Evolutionary conservation across 2,113 vertebrate species (phyloP), one percentile per base, ranked within the genome.

Genomic region (Geococcyx californianus): DNA sequence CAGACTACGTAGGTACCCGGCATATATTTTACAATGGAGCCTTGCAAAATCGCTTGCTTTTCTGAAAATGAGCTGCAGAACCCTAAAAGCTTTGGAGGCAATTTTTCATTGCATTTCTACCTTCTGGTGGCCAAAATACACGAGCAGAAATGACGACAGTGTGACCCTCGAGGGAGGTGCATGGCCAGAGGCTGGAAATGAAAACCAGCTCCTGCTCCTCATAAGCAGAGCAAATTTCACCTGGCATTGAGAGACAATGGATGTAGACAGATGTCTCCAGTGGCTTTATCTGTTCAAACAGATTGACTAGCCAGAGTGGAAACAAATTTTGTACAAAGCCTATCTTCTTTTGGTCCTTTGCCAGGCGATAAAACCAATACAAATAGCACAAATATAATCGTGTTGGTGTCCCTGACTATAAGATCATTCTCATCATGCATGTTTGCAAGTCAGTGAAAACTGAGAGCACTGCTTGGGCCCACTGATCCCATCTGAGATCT

Each of bases 231-330:
- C 54, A 49, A 60, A 84, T 10, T 9, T 24, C 21, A 33, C 12
- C 2, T 11, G 29, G 29, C 49, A 21, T 8, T 7, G 4, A 45
- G 36, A 56, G n/a, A 38, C 2, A 1, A 26, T 2, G 7, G 55
- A 51, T 18, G 26, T 2, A 40, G 52, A 66, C 2, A 9, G 49
- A n/a, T 6, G 58, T 34, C 44, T 26, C 66, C 64, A 11, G 33
- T 9, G 5, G 51, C 28, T 69, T 68, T 38, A 55, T 33, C 49
- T 84, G n/a, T 45, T 34, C 23, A 14, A 52, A 36, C 23, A 44
- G 29, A 59, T 44, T 58, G 25, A 69, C 31, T 23, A 55, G 4
- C 45, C 29, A 42, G 40, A 58, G 24, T 10, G 11, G 42, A 70
- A 80, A 38, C 34, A 24, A 20, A 40, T 55, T 51, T 36, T 11